A percentile compares a stretch with the other conserved stretches of the same genome.
phyloP scores from a whole-genome alignment of 2,888 invertebrate genomes.

The Psylliodes chrysocephalus region DNA sequence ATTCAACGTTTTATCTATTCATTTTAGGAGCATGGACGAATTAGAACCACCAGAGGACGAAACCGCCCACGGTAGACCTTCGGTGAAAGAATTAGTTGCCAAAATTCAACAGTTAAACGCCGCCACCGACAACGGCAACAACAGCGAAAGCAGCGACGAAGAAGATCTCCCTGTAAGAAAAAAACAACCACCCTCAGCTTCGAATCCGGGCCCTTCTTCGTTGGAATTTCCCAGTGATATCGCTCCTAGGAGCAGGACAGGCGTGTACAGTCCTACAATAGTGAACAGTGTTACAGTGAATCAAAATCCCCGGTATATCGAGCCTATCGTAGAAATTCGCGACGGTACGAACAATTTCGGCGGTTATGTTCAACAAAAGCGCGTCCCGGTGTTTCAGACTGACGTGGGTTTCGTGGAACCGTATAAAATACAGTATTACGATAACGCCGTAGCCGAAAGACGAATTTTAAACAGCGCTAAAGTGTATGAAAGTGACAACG shows the following conservation, averaged over 20 bases:
- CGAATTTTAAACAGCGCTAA: constrained; percentile 56
- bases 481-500: constrained; percentile 31
- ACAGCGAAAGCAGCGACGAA: constrained; percentile 63
- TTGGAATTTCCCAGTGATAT: constrained; percentile 53
- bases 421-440: constrained; percentile 45
- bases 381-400: constrained; percentile 42
- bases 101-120: constrained; percentile 67
- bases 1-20: constrained; percentile 2
- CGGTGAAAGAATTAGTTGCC: constrained; percentile 73
- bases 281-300: constrained; percentile 55
- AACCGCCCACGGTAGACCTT: constrained; percentile 64
- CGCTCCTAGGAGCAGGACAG: constrained; percentile 62
- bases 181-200: constrained; percentile 8
- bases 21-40: constrained; percentile 62
- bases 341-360: constrained; percentile 50
- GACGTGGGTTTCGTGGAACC: constrained; percentile 47
- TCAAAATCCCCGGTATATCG: constrained; percentile 56
- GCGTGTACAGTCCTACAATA: constrained; percentile 66
- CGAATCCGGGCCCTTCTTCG: constrained; percentile 4
- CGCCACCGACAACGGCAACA: constrained; percentile 53
- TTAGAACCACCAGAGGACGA: constrained; percentile 58
- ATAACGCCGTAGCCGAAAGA: constrained; percentile 55
- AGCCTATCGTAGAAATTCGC: constrained; percentile 59
- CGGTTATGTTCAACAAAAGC: constrained; percentile 42
- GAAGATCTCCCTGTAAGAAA: constrained; percentile 56